Evolutionary conservation across 2,888 invertebrate species (phyloP), one percentile per base, ranked within the genome.

Genomic region (Eustalomyia histrio): DNA sequence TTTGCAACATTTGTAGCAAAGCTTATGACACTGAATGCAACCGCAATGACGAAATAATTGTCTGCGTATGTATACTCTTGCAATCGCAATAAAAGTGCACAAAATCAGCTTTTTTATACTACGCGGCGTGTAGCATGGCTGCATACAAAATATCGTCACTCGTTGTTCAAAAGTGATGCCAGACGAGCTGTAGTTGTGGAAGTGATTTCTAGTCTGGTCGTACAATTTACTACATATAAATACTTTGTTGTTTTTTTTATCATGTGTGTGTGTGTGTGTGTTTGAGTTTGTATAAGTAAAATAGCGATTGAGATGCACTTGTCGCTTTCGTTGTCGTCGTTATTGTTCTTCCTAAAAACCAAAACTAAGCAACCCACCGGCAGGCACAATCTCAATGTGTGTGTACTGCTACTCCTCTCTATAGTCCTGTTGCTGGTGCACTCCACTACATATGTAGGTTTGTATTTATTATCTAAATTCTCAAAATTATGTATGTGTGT

Each of bases 241-340:
- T 14, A 53, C 7, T 2, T 4, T 21, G 24, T 24, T 55, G 5
- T 55, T 53, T 55, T 33, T 16, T 58, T 47, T 16, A 58, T 43
- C 12, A 50, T 33, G 17, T 8, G 29, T 33, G 17, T 69, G 63
- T 61, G 53, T 68, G 47, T 33, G 17, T 8, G 29, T 33, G 24
- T 69, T 57, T 47, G 53, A 60, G 64, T 29, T 1, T 55, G 67
- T 55, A 39, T 21, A 68, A 75, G 75, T 61, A 68, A 60, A 75
- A 60, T 78, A 79, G 76, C 79, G 79, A 82, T 82, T 84, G 83
- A 83, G 83, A 75, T 83, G 83, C 80, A 79, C 75, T 76, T 67
- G 55, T 17, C 67, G 76, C 57, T 43, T 29, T 14, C 24, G 53
- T 60, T 65, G 76, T 61, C 74, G 74, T 75, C 61, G 74, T 74